Evolutionary conservation across 23 tunicate species (phyloP).

Genomic region (Diplosoma virens): DNA sequence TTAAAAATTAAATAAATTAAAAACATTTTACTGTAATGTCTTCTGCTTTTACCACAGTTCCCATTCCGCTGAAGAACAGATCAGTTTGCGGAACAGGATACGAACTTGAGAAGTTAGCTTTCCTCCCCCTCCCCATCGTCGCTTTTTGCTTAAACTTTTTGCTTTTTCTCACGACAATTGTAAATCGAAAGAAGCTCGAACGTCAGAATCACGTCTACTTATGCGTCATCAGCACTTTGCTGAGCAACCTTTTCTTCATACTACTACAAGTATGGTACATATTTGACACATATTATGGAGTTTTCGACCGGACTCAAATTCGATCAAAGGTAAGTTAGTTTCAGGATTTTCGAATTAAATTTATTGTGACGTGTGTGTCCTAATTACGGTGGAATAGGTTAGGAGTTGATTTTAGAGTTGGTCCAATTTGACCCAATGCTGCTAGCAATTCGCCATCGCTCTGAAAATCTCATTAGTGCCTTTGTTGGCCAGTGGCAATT

Average conservation of each 20-base stretch:
- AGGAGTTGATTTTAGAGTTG: no score
- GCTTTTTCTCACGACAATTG: constrained; percentile 46
- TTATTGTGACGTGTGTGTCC: no score
- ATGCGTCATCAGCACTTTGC: constrained; percentile 67
- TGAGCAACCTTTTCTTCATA: constrained; percentile 62
- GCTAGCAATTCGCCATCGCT: no score
- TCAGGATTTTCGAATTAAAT: no score
- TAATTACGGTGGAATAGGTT: no score
- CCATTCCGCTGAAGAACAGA: background rate
- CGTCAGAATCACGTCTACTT: constrained; percentile 67
- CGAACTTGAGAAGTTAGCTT: background rate
- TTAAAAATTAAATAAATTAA: no score
- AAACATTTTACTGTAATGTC: no score
- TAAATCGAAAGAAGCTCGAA: constrained; percentile 56
- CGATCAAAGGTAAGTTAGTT: background rate
- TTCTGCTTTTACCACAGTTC: no score
- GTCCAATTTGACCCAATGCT: no score
- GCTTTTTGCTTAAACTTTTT: constrained; percentile 32
- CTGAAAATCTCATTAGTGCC: no score
- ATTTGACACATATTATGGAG: constrained; percentile 40
- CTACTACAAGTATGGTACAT: constrained; percentile 47
- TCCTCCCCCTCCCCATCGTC: constrained; percentile 22
- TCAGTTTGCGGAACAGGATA: background rate
- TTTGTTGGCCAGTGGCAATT: no score
- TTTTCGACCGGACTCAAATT: background rate